Percentiles rank a stretch among this genome's conserved stretches.
Evolutionary conservation across 1,140 invertebrate species (phyloP).

Genomic region (Hyles euphorbiae): DNA sequence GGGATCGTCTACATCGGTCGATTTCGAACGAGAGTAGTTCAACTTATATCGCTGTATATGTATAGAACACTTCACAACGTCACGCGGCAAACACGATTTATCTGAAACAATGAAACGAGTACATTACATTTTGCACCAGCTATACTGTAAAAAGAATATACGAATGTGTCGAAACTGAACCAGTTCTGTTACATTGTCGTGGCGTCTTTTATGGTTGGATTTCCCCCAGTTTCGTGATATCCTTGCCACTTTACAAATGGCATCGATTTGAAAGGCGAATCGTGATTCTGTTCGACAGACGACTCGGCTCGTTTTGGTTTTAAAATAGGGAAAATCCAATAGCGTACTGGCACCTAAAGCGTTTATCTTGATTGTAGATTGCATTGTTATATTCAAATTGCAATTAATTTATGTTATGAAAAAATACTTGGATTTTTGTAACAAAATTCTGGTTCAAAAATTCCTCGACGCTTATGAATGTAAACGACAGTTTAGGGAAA

Average conservation of each 20-base stretch:
- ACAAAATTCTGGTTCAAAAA: no score
- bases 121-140: slow-evolving; percentile 1
- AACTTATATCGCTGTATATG: no score
- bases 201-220: slow-evolving; percentile 48
- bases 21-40: slow-evolving; percentile 19
- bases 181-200: slow-evolving; percentile 24
- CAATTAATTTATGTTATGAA: no score
- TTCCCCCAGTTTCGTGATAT: slow-evolving; percentile 60
- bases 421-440: no score
- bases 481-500: no score
- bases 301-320: slow-evolving; percentile 45
- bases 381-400: no score
- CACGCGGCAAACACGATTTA: slow-evolving; percentile 16
- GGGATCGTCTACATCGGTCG: slow-evolving; percentile 38
- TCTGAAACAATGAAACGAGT: slow-evolving; percentile 44
- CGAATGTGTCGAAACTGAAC: slow-evolving; percentile 18
- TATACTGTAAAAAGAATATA: slow-evolving; percentile 3
- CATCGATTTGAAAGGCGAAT: slow-evolving; percentile 65
- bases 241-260: slow-evolving; percentile 61
- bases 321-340: slow-evolving; percentile 52
- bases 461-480: no score
- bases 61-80: slow-evolving; percentile 38
- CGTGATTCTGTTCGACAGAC: slow-evolving; percentile 54
- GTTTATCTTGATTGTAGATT: slow-evolving; percentile 6
- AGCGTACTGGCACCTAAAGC: slow-evolving; percentile 1